A percentile compares a stretch with the other conserved stretches of the same genome.
These are phyloP conservation scores for Dascyllus trimaculatus DNA, from an alignment of 2,113 vertebrate genomes.

Conservation along the genomic window DNA sequence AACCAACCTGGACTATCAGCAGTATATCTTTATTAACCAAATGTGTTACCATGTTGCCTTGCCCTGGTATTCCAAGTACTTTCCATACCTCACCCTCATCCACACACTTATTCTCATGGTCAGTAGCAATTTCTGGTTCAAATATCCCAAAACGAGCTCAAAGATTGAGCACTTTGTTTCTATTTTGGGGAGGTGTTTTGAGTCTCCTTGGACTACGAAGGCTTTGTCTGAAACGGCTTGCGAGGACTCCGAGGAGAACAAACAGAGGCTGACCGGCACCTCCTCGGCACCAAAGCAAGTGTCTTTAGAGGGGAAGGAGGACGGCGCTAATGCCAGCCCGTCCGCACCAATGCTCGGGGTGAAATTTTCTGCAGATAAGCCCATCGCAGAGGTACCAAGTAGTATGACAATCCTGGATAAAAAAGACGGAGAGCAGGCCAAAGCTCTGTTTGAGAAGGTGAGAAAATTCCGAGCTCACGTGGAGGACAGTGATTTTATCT, in stretches of 20 bases:
- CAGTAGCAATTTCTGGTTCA: constrained; percentile 99
- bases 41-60: constrained; percentile 98
- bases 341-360: constrained; percentile 93
- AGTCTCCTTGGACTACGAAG: constrained; percentile 99
- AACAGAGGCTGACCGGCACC: constrained; percentile 91
- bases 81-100: constrained; percentile 97
- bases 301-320: constrained; percentile 91
- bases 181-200: constrained; percentile 96
- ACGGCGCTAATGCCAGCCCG: constrained; percentile 86
- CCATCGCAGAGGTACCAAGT: constrained; percentile 90
- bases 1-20: constrained; percentile 97
- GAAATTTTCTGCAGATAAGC: constrained; percentile 94
- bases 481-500: constrained; percentile 97
- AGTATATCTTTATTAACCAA: constrained; percentile 98
- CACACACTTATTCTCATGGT: constrained; percentile 97
- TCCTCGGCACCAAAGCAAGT: constrained; percentile 88
- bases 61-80: constrained; percentile 99
- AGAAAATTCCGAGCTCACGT: constrained; percentile 94
- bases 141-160: constrained; percentile 98
- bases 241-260: constrained; percentile 97
- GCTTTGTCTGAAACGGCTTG: constrained; percentile 96
- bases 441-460: constrained; percentile 94
- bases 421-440: constrained; percentile 88
- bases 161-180: constrained; percentile 99
- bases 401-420: constrained; percentile 95